Base-by-base conservation (phyloP, 2,888 invertebrate species). In the Tethea ocularis region DNA sequence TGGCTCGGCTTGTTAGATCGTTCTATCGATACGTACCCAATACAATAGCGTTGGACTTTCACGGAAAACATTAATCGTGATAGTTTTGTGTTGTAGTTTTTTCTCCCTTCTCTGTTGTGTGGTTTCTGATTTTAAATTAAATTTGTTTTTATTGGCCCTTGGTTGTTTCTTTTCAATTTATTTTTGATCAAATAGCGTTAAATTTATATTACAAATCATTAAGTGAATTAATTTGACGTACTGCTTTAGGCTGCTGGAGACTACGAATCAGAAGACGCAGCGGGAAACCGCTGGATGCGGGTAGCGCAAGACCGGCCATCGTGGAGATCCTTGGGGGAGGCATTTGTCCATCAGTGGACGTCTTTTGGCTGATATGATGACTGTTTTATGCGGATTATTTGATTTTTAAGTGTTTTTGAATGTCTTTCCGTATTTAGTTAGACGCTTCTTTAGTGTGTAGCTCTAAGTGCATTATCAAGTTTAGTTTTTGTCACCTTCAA, bases 1-100 rank as follows among this genome's bases (percentile, higher is more conserved):
- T 67, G 64, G 64, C 71, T 71, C 70, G 70, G 64, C 64, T 68
- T 63, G 71, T 71, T 69, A 68, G 63, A 69, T 65, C 58, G 58
- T 61, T 60, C 60, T 61, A 62, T 62, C 61, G 56, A 60, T 68
- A 64, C 66, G 62, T 59, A 62, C 62, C 15, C 41, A 41, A 17
- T 41, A 46, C 46, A 46, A 46, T 46, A 46, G 46, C n/a, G 46
- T 10, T 46, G 46, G n/a, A 63, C 73, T 75, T 75, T 72, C 72
- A 66, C 68, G 63, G 63, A 55, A 51, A 61, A 66, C 63, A 73
- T 74, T 71, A 69, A 73, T 73, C 58, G 67, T 64, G 59, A 64
- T 75, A 59, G 60, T 71, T 64, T 63, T 59, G 7, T 29, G 29
- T 10, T 10, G 29, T 29, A 33, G 33, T 33, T 33, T 33, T 33